These are phyloP conservation scores for Oikopleura vanhoeffeni DNA, from an alignment of 23 tunicate species.

Conservation along the genomic window DNA sequence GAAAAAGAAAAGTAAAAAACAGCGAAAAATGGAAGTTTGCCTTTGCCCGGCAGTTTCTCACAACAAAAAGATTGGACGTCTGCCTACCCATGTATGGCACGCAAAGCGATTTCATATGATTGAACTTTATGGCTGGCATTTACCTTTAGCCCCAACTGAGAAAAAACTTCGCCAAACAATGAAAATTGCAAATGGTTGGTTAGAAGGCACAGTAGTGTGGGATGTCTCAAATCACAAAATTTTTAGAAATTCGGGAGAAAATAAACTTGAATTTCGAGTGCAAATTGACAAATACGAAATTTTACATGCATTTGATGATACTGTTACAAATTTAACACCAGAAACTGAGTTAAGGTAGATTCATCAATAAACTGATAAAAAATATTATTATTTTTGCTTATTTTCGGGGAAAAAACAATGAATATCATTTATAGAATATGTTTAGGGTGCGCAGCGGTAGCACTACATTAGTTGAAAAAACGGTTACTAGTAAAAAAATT, in stretches of 20 bases:
- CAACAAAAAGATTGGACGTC: background rate
- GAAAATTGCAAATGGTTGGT: background rate
- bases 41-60: background rate
- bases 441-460: no score
- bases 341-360: no score
- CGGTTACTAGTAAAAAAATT: no score
- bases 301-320: no score
- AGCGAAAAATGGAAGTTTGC: background rate
- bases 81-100: background rate
- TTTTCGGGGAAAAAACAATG: no score
- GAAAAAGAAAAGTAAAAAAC: background rate
- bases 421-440: no score
- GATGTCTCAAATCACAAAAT: background rate
- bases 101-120: conserved; percentile 13
- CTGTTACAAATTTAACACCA: no score
- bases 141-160: background rate
- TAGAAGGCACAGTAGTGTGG: background rate
- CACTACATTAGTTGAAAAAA: no score
- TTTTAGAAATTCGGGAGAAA: background rate
- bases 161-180: background rate
- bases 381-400: no score
- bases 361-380: no score
- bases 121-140: background rate
- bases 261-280: no score
- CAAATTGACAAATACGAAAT: no score